These are phyloP conservation scores for Drosophila hydei DNA, from an alignment of 1,140 invertebrate species.

Conservation along the genomic window DNA sequence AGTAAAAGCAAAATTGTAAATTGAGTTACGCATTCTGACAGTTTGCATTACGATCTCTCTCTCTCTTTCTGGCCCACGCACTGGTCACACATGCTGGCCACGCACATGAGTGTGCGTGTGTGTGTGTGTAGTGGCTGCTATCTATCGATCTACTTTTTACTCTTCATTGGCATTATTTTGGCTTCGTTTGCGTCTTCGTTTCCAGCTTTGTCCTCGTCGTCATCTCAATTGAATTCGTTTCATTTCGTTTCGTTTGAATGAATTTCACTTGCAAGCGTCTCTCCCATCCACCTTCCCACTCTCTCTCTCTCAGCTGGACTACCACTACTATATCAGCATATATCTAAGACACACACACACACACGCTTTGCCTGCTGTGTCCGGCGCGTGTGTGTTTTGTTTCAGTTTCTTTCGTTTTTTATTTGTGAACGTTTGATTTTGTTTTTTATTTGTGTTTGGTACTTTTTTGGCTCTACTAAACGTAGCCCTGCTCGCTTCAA, in stretches of 20 bases:
- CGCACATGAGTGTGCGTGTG: slow-evolving; percentile 35
- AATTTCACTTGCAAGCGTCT: slow-evolving; percentile 61
- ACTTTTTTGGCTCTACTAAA: slow-evolving; percentile 5
- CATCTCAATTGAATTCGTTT: slow-evolving; percentile 79
- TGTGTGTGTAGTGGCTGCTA: slow-evolving; percentile 51
- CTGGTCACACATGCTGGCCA: slow-evolving; percentile 58
- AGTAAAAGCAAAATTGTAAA: slow-evolving; percentile 77
- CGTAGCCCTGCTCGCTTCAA: slow-evolving; percentile 55
- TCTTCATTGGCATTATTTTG: slow-evolving; percentile 79
- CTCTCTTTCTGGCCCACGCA: slow-evolving; percentile 33
- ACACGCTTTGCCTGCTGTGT: slow-evolving; percentile 13
- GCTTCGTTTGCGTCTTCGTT: slow-evolving; percentile 40
- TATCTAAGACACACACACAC: slow-evolving; percentile 20
- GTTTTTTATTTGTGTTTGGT: slow-evolving; percentile 31
- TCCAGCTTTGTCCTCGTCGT: slow-evolving; percentile 29
- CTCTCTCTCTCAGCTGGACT: too few species aligned
- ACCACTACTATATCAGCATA: slow-evolving; percentile 52
- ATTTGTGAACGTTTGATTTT: slow-evolving; percentile 9
- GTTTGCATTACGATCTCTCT: slow-evolving; percentile 72
- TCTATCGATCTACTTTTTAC: slow-evolving; percentile 80
- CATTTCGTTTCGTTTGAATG: slow-evolving; percentile 82
- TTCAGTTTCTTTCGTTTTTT: slow-evolving; percentile 36
- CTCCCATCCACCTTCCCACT: slow-evolving; percentile 16
- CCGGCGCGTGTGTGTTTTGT: slow-evolving; percentile 37
- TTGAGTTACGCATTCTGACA: slow-evolving; percentile 82